Evolutionary conservation across 2,888 invertebrate genomes (phyloP), one percentile per base, ranked within the genome.

Genomic region (Ennomos erosarius): DNA sequence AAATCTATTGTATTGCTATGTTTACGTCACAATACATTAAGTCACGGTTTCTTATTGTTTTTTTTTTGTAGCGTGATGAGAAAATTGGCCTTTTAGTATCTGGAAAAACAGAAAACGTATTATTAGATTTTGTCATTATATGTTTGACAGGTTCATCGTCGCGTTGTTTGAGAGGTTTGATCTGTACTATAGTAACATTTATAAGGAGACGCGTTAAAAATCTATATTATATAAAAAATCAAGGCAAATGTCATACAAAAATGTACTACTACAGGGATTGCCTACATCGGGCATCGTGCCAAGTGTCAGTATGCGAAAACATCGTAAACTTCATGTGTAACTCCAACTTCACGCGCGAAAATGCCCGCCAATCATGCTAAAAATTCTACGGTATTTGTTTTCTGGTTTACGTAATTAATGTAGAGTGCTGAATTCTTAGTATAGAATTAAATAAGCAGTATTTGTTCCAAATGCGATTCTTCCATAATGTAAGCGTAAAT

Each of bases 1-100:
- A 86, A 83, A 78, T 75, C 75, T 79, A 82, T 85, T 88, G 85
- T 85, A 80, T 78, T 67, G 65, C 64, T 55, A 51, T 67, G 60
- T 68, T 80, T 77, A 76, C 79, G 79, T 81, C 81, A 82, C 78
- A 76, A 76, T 67, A 69, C 77, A 82, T 80, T 79, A 73, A 78
- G 77, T 70, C 73, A 51, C 59, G 57, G 69, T 67, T 71, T 65
- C 62, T 65, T 55, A 58, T 64, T 64, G 65, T 61, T 68, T 57
- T 57, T 57, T 57, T 59, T 47, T 56, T 49, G 57, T 16, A 16
- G 16, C 50, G 56, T 59, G 58, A 55, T 57, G 59, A 62, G 62
- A 62, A 60, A 52, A 49, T 49, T 16, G 1, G 34, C 51, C 34
- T 26, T 26, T 26, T 26, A 38, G 52, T 66, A 62, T 47, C 62